A percentile compares a stretch with the other conserved stretches of the same genome.
Evolutionary conservation across 2,888 invertebrate species (phyloP).

Genomic region (Drosophila meridionalis): DNA sequence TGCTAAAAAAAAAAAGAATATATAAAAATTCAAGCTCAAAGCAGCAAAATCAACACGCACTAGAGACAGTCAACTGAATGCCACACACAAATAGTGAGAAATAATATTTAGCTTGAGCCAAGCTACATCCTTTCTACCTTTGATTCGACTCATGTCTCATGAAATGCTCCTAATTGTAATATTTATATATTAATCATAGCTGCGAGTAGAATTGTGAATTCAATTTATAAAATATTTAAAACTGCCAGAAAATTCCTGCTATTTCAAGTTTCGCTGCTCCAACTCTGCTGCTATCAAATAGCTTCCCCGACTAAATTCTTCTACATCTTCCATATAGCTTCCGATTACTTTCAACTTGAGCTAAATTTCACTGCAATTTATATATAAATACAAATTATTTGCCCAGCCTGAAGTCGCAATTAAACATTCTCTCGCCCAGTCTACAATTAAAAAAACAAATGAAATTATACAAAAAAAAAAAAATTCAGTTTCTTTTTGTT

Average conservation of each 20-base stretch:
- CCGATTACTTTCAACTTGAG: background rate
- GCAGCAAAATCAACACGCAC: slow-evolving; percentile 26
- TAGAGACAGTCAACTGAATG: background rate
- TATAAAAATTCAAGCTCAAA: slow-evolving; percentile 6
- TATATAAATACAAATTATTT: background rate
- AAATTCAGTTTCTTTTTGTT: background rate
- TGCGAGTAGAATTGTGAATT: background rate
- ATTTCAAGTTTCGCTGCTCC: background rate
- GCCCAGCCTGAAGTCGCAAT: slow-evolving; percentile 32
- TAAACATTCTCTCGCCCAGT: slow-evolving; percentile 36
- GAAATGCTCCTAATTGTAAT: slow-evolving; percentile 1
- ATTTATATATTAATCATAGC: slow-evolving; percentile 1
- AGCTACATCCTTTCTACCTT: background rate
- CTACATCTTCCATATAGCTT: background rate
- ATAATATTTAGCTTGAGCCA: background rate
- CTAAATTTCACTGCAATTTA: background rate
- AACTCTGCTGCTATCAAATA: background rate
- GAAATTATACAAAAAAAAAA: slow-evolving; percentile 4
- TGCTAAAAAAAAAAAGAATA: slow-evolving; percentile 45
- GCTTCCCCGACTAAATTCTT: background rate
- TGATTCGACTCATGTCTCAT: background rate
- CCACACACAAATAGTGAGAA: slow-evolving; percentile 8
- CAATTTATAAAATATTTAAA: background rate
- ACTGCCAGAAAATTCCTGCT: background rate
- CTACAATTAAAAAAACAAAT: slow-evolving; percentile 60